Conservation (phyloP, 2,113 vertebrate genomes). For the Muntiacus muntjak region DNA sequence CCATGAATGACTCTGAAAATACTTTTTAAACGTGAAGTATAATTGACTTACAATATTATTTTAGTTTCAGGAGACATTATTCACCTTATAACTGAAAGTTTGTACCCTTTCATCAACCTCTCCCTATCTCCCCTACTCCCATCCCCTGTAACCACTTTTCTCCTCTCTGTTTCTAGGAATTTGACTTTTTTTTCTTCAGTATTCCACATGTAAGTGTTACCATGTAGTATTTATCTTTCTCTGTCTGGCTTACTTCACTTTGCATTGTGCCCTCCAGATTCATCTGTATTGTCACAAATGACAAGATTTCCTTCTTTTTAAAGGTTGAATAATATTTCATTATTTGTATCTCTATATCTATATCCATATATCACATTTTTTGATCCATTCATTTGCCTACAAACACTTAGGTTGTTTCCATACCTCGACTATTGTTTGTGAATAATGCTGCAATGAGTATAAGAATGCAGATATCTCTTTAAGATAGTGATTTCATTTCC, state of each 20-base stretch:
- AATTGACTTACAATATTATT: neutral
- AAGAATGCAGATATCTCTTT: neutral
- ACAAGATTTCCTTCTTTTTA: neutral
- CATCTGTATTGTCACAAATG: neutral
- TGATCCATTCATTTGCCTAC: neutral
- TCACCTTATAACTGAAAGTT: neutral
- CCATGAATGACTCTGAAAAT: neutral
- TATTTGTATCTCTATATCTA: neutral
- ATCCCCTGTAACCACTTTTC: neutral
- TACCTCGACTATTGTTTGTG: neutral
- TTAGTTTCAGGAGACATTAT: neutral
- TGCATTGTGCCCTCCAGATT: neutral
- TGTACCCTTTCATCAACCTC: neutral
- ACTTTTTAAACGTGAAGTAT: neutral
- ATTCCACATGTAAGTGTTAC: neutral
- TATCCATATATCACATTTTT: neutral
- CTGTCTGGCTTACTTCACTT: neutral
- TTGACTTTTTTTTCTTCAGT: neutral
- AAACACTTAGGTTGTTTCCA: neutral
- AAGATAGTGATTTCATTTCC: neutral
- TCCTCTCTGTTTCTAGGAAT: neutral
- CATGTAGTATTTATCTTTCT: neutral
- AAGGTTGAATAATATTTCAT: neutral
- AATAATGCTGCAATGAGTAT: neutral
- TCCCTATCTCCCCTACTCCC: neutral